Conservation (phyloP, 2,113 vertebrate species). For the Sander lucioperca region DNA sequence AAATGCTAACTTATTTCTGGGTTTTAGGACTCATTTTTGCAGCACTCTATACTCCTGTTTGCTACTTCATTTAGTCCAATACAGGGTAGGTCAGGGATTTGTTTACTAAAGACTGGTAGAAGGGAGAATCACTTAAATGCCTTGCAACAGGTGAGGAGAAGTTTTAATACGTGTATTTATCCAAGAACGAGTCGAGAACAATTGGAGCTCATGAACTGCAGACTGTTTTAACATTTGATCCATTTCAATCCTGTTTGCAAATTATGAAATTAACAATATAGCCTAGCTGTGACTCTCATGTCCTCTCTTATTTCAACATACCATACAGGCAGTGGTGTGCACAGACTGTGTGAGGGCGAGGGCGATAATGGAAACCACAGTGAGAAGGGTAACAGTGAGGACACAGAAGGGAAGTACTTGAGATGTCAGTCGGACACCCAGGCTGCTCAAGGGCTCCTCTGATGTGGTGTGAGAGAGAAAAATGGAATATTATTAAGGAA, state of each 20-base stretch:
- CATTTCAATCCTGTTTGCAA: not conserved
- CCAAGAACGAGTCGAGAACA: not conserved
- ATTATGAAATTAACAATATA: not conserved
- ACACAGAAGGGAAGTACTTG: not conserved
- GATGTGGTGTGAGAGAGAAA: not conserved
- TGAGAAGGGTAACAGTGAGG: not conserved
- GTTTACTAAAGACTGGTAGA: not conserved
- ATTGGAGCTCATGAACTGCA: not conserved
- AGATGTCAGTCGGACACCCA: not conserved
- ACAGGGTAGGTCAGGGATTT: not conserved
- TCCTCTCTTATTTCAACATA: slow-evolving; percentile 44
- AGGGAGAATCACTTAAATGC: not conserved
- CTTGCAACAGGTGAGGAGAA: not conserved
- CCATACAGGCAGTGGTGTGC: slow-evolving; percentile 48
- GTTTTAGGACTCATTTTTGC: not conserved
- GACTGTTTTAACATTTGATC: not conserved
- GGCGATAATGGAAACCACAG: not conserved
- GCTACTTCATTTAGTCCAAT: not conserved
- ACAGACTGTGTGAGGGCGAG: slow-evolving; percentile 24
- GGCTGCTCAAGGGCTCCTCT: not conserved
- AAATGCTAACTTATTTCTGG: not conserved
- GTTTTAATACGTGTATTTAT: too few relatives aligned
- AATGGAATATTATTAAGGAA: not conserved
- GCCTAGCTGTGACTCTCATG: slow-evolving; percentile 64
- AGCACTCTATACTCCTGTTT: not conserved